Conservation (phyloP, 2,113 vertebrate species). For the Ophiodon elongatus region DNA sequence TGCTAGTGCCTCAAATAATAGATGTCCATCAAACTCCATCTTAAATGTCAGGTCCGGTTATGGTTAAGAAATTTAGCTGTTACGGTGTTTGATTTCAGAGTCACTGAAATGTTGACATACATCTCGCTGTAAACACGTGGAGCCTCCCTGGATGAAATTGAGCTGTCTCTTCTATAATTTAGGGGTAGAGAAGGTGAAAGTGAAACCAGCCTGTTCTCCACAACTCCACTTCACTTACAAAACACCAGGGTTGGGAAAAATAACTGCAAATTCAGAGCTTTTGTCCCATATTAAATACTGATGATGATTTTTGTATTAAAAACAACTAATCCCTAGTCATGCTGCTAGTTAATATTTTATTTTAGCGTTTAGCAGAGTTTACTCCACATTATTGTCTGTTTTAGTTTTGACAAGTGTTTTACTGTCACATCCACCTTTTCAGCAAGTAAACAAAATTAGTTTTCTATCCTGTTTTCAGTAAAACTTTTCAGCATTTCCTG, state of each 20-base stretch:
- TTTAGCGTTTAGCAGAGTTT: background rate
- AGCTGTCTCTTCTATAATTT: slow-evolving; percentile 69
- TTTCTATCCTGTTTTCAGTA: background rate
- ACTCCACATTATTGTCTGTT: background rate
- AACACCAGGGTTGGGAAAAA: background rate
- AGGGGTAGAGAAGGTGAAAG: slow-evolving; percentile 54
- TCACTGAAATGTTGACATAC: background rate
- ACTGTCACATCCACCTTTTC: background rate
- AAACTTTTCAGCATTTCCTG: background rate
- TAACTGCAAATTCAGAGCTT: background rate
- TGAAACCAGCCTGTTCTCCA: slow-evolving; percentile 49
- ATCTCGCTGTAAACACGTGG: background rate
- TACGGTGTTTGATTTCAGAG: background rate
- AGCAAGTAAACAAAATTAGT: background rate
- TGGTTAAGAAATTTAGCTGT: background rate
- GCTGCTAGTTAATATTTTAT: background rate
- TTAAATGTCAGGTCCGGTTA: background rate
- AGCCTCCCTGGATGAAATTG: background rate
- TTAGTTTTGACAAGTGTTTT: background rate
- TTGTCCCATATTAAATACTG: background rate
- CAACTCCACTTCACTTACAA: background rate
- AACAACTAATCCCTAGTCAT: background rate
- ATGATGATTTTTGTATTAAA: background rate
- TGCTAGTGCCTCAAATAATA: slow-evolving; percentile 1
- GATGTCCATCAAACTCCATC: background rate